Base-by-base conservation (phyloP, 2,888 invertebrate species). In the Muschampia plurimacula region DNA sequence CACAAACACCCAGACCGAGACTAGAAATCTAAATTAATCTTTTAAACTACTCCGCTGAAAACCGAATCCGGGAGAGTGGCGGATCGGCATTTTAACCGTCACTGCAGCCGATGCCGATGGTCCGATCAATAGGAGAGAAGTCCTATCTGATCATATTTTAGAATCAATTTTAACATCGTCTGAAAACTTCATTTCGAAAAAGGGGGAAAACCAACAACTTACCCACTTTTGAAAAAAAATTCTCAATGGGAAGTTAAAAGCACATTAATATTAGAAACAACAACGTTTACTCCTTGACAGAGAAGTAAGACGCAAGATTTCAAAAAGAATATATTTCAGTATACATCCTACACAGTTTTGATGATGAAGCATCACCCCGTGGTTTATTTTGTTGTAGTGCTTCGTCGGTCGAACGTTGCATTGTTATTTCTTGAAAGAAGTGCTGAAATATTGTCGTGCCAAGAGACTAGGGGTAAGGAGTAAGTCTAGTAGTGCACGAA, bases 371-470 rank as follows among this genome's bases (percentile, higher is more conserved):
- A 89, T 88, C 83, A 85, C 88, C 84, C 82, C 80, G 84, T 80
- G 83, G 83, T 83, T 85, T 85, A 87, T 86, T 90, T 89, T 86
- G 84, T 82, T 83, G 84, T 85, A 89, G 88, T 87, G 87, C 89
- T 88, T 89, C 86, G 84, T 80, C 83, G 81, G 83, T 83, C 83
- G 83, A 84, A 84, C 83, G 82, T 78, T 82, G 88, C 89, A 91
- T 91, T 92, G 92, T 93, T 92, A 91, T 92, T 92, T 92, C 91
- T 90, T 84, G 86, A 10, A 80, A 81, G 75, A 84, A 90, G 89
- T 86, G 88, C 85, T 92, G 89, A 92, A 90, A 92, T 92, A 93
- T 92, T 88, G 88, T 85, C 80, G 84, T 83, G 84, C 83, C 82
- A 84, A 82, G 10, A 49, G 66, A 49, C 71, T 39, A 15, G 8